Conservation (phyloP, 2,888 invertebrate genomes). For the Neuroscelio doddi region DNA sequence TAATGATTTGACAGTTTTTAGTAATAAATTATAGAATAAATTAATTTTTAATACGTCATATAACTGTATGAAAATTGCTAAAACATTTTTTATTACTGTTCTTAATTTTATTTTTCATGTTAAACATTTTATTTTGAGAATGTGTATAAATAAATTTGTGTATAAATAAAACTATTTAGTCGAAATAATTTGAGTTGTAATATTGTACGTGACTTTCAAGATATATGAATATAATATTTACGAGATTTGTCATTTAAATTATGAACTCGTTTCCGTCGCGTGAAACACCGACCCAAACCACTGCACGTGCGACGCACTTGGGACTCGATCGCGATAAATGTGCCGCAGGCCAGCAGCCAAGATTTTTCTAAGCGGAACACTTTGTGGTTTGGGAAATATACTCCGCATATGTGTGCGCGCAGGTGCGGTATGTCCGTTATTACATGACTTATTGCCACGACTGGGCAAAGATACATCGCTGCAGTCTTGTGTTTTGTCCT, state of each 20-base stretch:
- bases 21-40: no score
- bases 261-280: conserved; percentile 35
- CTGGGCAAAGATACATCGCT: conserved; percentile 48
- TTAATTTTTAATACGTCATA: no score
- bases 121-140: neutral
- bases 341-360: conserved; percentile 59
- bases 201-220: no score
- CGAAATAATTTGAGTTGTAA: no score
- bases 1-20: no score
- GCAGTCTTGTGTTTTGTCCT: conserved; percentile 41
- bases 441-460: conserved; percentile 51
- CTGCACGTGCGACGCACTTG: conserved; percentile 47
- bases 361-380: conserved; percentile 56
- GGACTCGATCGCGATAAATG: conserved; percentile 43
- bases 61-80: no score
- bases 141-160: neutral
- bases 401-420: conserved; percentile 57
- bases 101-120: no score
- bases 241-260: conserved; percentile 20
- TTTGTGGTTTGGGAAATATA: conserved; percentile 65
- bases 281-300: conserved; percentile 45
- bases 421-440: conserved; percentile 56
- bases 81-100: no score
- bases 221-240: no score
- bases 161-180: no score